Conservation (phyloP, 2,113 vertebrate species). For the Grus americana region DNA sequence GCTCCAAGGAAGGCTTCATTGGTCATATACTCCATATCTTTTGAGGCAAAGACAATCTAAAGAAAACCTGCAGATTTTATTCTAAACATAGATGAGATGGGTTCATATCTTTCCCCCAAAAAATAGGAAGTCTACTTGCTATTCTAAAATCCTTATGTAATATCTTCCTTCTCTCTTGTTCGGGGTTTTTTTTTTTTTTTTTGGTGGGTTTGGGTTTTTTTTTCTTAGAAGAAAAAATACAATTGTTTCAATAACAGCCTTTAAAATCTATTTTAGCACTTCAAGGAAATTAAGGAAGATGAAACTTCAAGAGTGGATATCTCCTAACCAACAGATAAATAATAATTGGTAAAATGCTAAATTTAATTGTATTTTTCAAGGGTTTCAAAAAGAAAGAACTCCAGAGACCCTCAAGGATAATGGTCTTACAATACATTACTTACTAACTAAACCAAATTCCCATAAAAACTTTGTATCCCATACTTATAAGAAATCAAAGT, state of each 20-base stretch:
- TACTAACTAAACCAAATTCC: background rate
- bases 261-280: background rate
- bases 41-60: background rate
- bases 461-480: background rate
- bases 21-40: background rate
- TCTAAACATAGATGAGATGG: background rate
- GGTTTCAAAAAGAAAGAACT: background rate
- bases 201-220: background rate
- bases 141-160: background rate
- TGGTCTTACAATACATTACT: background rate
- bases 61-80: background rate
- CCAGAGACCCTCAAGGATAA: background rate
- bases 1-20: background rate
- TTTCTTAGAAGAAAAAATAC: background rate
- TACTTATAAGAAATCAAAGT: background rate
- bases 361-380: background rate
- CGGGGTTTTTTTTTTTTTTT: background rate
- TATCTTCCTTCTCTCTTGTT: background rate
- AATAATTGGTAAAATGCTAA: background rate
- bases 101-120: fast-evolving
- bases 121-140: background rate
- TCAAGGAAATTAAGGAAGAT: background rate
- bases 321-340: background rate
- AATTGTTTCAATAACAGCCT: background rate
- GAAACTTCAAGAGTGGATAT: background rate